Evolutionary conservation across 2,113 vertebrate genomes (phyloP).

Genomic region (Arizona elegans): DNA sequence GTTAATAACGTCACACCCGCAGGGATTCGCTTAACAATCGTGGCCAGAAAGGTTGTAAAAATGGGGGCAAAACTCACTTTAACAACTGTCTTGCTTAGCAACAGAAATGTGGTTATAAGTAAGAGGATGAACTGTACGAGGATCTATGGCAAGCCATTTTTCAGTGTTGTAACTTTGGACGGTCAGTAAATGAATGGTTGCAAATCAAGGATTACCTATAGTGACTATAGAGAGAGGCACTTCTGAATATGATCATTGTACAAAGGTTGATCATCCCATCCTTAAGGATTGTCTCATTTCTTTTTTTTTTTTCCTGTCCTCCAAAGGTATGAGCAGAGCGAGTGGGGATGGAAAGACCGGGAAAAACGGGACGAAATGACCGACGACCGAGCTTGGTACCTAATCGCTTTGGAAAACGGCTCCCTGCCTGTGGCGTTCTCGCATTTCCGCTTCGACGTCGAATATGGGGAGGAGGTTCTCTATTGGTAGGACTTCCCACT

Average conservation of each 20-base stretch:
- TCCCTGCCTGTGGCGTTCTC: slow-evolving; percentile 84
- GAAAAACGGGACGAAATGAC: slow-evolving; percentile 91
- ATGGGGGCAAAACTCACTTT: not conserved
- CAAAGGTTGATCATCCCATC: not conserved
- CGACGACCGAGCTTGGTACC: slow-evolving; percentile 89
- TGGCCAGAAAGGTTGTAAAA: not conserved
- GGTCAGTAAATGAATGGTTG: not conserved
- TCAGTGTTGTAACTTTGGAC: not conserved
- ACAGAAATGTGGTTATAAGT: not conserved
- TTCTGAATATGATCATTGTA: not conserved
- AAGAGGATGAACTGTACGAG: not conserved
- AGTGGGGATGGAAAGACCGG: slow-evolving; percentile 93
- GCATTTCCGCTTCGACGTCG: slow-evolving; percentile 91
- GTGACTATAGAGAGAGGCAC: not conserved
- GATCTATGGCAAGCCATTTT: not conserved
- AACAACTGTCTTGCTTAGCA: not conserved
- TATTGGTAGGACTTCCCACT: slow-evolving; percentile 79
- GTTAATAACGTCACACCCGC: no score
- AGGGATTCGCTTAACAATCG: not conserved
- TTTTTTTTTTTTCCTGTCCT: not conserved
- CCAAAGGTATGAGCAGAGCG: slow-evolving; percentile 86
- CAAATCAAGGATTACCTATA: not conserved
- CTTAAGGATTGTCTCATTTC: not conserved
- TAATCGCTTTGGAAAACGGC: slow-evolving; percentile 79
- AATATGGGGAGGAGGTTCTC: slow-evolving; percentile 89